These are phyloP conservation scores for Drosophila niveifrons DNA, from an alignment of 2,888 invertebrate genomes.

Conservation along the genomic window DNA sequence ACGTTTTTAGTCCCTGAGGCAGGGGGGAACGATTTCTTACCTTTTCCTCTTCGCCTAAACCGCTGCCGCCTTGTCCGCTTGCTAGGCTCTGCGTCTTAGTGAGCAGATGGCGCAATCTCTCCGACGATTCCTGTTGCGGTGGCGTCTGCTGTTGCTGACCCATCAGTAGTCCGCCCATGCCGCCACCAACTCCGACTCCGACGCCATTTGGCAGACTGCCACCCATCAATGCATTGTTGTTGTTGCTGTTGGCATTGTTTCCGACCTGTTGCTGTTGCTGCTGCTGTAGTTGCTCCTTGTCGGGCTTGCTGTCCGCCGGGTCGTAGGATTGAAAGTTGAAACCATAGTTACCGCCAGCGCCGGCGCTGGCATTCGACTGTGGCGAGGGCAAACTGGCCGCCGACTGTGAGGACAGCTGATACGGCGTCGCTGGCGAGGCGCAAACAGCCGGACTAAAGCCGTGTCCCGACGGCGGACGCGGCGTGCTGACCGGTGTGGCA, in stretches of 20 bases:
- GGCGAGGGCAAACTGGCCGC: constrained; percentile 86
- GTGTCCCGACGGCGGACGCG: constrained; percentile 88
- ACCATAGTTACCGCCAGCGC: constrained; percentile 70
- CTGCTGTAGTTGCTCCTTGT: constrained; percentile 66
- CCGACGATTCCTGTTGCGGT: constrained; percentile 84
- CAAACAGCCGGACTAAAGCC: constrained; percentile 86
- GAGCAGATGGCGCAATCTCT: constrained; percentile 86
- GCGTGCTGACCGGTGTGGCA: constrained; percentile 88
- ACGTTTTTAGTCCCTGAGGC: background rate
- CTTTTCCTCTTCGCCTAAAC: constrained; percentile 81
- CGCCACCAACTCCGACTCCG: constrained; percentile 34
- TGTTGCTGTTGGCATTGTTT: constrained; percentile 67
- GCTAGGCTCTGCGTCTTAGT: constrained; percentile 81
- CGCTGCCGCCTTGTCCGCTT: constrained; percentile 41
- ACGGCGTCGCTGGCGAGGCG: constrained; percentile 86
- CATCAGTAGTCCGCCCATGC: constrained; percentile 69
- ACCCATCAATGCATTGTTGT: constrained; percentile 83
- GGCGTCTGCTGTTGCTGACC: constrained; percentile 58
- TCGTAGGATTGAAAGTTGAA: constrained; percentile 81
- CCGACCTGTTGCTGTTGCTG: constrained; percentile 58
- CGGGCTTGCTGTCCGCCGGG: constrained; percentile 73
- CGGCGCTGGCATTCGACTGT: constrained; percentile 84
- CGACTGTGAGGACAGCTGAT: constrained; percentile 84
- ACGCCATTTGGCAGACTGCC: constrained; percentile 75
- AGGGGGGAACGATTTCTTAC: constrained; percentile 30